A percentile compares a stretch with the other conserved stretches of the same genome.
Evolutionary conservation across 2,113 vertebrate genomes (phyloP).

Genomic region (Halichoerus grypus): DNA sequence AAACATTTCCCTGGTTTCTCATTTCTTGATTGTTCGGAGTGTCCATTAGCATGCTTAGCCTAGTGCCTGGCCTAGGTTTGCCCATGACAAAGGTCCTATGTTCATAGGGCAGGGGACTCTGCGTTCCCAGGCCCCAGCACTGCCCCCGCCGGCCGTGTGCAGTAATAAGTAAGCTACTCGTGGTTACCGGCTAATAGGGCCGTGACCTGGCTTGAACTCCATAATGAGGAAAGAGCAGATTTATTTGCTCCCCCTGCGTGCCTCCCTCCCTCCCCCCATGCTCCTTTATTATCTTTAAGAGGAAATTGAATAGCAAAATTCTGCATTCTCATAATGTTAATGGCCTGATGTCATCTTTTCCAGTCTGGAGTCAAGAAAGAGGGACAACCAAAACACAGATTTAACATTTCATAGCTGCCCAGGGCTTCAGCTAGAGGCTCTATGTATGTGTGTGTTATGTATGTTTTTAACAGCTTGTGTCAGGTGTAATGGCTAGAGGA

Average conservation of each 20-base stretch:
- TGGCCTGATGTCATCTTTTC: constrained; percentile 73
- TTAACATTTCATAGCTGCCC: not conserved
- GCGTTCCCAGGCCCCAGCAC: constrained; percentile 24
- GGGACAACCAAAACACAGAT: not conserved
- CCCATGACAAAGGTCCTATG: not conserved
- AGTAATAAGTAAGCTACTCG: constrained; percentile 47
- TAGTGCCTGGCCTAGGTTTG: not conserved
- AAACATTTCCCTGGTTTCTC: not conserved
- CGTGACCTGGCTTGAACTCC: constrained; percentile 67
- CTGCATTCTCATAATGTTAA: constrained; percentile 74
- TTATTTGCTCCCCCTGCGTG: constrained; percentile 45
- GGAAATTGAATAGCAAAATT: constrained; percentile 73
- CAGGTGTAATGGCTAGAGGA: not conserved
- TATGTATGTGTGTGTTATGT: not conserved
- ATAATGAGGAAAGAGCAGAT: constrained; percentile 75
- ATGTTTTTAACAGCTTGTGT: not conserved
- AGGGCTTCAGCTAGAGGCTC: not conserved
- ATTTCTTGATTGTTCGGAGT: not conserved
- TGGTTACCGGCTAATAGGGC: constrained; percentile 56
- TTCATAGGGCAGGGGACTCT: not conserved
- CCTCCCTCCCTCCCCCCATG: constrained; percentile 35
- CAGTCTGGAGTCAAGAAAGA: constrained; percentile 30
- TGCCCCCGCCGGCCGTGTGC: rapidly evolving
- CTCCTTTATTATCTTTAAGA: constrained; percentile 65
- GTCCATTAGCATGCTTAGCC: not conserved